Conservation (phyloP, 2,888 invertebrate species). For the Phytoseiulus persimilis region DNA sequence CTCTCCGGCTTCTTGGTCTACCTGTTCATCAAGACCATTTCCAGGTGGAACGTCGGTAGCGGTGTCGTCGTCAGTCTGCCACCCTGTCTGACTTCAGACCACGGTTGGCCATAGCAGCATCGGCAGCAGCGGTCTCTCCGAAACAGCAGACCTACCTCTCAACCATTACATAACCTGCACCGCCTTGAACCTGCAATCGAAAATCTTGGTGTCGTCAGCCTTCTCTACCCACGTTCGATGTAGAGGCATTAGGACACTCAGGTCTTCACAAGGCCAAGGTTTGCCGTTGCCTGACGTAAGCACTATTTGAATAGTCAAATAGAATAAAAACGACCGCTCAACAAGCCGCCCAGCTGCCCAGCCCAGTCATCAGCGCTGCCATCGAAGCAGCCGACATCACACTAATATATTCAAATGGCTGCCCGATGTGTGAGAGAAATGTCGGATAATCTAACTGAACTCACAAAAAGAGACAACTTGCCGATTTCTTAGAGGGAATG, state of each 20-base stretch:
- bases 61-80: not conserved
- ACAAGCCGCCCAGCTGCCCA: not conserved
- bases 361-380: not conserved
- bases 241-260: not conserved
- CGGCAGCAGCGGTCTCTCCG: not conserved
- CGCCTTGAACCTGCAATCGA: slow-evolving; percentile 5
- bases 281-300: not conserved
- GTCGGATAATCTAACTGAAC: not conserved
- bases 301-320: not conserved
- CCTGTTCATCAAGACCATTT: too few species aligned
- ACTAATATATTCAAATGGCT: not conserved
- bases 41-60: too few species aligned
- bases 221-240: not conserved
- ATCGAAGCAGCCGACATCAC: not conserved
- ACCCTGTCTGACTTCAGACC: not conserved
- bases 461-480: too few species aligned
- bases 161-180: not conserved
- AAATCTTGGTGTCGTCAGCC: slow-evolving; percentile 5
- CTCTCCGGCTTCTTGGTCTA: too few species aligned
- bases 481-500: too few species aligned
- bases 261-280: not conserved
- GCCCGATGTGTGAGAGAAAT: not conserved
- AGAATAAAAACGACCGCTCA: not conserved
- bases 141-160: not conserved
- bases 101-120: not conserved